Evolutionary conservation across 2,113 vertebrate genomes (phyloP).

Genomic region (Neotragus pygmaeus): DNA sequence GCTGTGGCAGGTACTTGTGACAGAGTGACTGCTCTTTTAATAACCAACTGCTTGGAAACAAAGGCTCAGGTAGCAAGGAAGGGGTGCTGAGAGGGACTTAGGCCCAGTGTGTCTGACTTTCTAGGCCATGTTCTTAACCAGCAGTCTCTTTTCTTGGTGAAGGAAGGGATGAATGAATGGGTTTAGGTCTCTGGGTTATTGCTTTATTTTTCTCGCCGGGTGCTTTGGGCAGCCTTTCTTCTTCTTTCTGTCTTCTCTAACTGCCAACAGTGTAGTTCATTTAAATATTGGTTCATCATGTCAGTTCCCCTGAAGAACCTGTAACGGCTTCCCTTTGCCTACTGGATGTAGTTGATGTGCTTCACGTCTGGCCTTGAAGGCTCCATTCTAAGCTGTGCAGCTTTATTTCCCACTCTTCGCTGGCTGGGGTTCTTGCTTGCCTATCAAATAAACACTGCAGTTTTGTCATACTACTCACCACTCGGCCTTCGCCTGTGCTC

Average conservation of each 20-base stretch:
- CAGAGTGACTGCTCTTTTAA: not conserved
- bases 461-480: not conserved
- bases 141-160: not conserved
- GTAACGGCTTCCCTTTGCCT: constrained; percentile 28
- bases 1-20: not conserved
- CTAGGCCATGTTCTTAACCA: not conserved
- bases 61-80: not conserved
- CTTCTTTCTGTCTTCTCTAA: not conserved
- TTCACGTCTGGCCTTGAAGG: not conserved
- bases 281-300: constrained; percentile 26
- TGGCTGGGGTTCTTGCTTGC: not conserved
- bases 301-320: constrained; percentile 4
- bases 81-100: not conserved
- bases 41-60: not conserved
- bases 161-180: not conserved
- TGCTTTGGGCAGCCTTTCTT: not conserved
- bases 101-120: not conserved
- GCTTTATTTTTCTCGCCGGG: not conserved
- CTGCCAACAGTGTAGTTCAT: not conserved
- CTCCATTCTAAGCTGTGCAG: not conserved
- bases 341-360: not conserved
- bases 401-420: not conserved
- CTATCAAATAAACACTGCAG: not conserved
- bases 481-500: not conserved
- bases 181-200: not conserved